Evolutionary conservation across 2,888 invertebrate genomes (phyloP), one percentile per base, ranked within the genome.

Genomic region (Periphyllus acericola): DNA sequence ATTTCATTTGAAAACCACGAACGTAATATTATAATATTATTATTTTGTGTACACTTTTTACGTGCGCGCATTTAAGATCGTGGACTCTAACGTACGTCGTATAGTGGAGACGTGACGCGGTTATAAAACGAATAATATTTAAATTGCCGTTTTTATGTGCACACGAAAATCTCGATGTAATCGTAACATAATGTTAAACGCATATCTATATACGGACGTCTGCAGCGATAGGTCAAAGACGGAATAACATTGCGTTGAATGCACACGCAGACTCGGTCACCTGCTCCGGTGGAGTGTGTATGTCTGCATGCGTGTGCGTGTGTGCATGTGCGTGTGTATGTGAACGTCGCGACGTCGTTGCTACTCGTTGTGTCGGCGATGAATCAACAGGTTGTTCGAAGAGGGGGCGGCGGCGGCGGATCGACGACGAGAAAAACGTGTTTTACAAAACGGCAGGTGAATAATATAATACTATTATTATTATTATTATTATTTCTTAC

Each of bases 361-460:
- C 55, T 32, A 19, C 52, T 71, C 81, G 52, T 81, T 32, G 74
- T 72, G 34, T 72, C 55, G 83, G 32, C 83, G 34, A 83, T 74
- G 83, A 83, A 74, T 83, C 83, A 83, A 83, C 83, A 83, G 83
- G 83, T 83, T 25, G 83, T 21, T 9, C 81, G 68, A 81, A 8
- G 66, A 36, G 21, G 52, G 19, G 55, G 36, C 5, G 74, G 34
- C 1, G 36, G 32, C 19, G 6, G 60, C 3, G 72, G 52, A 71
- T 71, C 36, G 36, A 40, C 36, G 60, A 40, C 75, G 60, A 66
- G 75, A 75, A 66, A 76, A 83, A 83, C 83, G 83, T 83, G 83
- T 83, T 83, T 83, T 75, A 83, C 75, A 66, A 83, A 83, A 75
- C 83, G 75, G 83, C 83, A 83, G 83, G 83, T 83, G 83, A 66